phyloP scores from a whole-genome alignment of 2,888 invertebrate species.

The Heliconius charithonia region DNA sequence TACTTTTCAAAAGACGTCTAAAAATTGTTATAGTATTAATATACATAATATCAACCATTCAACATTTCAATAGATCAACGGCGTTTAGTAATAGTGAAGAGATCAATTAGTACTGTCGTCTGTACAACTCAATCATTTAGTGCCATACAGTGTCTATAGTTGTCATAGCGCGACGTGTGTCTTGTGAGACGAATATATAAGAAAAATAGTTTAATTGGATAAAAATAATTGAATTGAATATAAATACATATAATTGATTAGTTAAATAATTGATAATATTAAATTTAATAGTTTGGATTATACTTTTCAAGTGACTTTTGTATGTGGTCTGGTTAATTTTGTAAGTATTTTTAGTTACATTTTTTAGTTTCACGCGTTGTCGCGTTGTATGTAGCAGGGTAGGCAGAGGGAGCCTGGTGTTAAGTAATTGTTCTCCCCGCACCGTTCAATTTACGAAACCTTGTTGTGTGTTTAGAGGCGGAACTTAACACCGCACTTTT shows the following conservation, averaged over 20 bases:
- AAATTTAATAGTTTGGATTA: background rate
- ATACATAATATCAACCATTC: slow-evolving; percentile 2
- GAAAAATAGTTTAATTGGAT: background rate
- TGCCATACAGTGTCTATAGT: background rate
- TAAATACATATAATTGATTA: background rate
- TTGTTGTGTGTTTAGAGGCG: background rate
- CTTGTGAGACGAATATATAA: background rate
- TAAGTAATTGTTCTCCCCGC: background rate
- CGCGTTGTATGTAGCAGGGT: background rate
- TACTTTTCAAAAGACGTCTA: no score
- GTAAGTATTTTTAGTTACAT: background rate
- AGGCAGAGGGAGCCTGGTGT: background rate
- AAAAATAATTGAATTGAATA: background rate
- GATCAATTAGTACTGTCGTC: slow-evolving; percentile 3
- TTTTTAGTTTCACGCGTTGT: background rate
- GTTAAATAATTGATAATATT: background rate
- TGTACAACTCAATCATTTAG: background rate
- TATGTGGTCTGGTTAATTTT: background rate
- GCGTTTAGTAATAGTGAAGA: background rate
- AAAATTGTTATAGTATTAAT: no score
- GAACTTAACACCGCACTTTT: background rate
- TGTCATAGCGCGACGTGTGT: background rate
- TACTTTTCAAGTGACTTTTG: background rate
- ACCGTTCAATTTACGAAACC: background rate
- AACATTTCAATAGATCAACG: background rate